These are phyloP conservation scores for Perizoma affinitatum DNA, from an alignment of 2,888 invertebrate species.

Conservation along the genomic window DNA sequence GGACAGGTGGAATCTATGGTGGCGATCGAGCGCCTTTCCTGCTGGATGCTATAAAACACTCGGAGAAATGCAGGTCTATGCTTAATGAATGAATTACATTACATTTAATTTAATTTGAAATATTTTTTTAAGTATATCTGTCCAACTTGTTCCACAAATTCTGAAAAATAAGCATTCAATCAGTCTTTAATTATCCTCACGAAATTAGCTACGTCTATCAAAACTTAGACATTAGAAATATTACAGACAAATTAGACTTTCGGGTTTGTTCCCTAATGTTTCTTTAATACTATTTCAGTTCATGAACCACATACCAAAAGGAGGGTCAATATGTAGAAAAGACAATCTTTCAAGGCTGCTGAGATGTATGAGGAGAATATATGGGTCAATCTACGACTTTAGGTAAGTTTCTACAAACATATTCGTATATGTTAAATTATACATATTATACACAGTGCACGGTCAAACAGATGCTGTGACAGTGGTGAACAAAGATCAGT, in stretches of 20 bases:
- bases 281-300: conserved; percentile 80
- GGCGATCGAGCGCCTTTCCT: conserved; percentile 91
- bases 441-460: too few relatives aligned
- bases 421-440: not conserved
- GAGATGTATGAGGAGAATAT: conserved; percentile 91
- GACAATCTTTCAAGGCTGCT: conserved; percentile 91
- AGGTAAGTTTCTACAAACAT: conserved; percentile 78
- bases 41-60: conserved; percentile 86
- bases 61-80: conserved; percentile 88
- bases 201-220: conserved; percentile 17
- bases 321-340: conserved; percentile 92
- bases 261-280: conserved; percentile 19
- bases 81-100: not conserved
- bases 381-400: conserved; percentile 92
- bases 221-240: conserved; percentile 24
- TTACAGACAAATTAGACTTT: conserved; percentile 22
- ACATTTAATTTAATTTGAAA: not conserved
- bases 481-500: too few relatives aligned
- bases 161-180: not conserved
- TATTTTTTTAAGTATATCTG: not conserved
- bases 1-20: conserved; percentile 93
- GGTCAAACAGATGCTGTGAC: too few relatives aligned
- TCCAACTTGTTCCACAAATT: not conserved
- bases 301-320: conserved; percentile 93
- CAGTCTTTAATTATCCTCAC: conserved; percentile 21